phyloP scores from a whole-genome alignment of 2,113 vertebrate genomes.

The Callospermophilus lateralis region DNA sequence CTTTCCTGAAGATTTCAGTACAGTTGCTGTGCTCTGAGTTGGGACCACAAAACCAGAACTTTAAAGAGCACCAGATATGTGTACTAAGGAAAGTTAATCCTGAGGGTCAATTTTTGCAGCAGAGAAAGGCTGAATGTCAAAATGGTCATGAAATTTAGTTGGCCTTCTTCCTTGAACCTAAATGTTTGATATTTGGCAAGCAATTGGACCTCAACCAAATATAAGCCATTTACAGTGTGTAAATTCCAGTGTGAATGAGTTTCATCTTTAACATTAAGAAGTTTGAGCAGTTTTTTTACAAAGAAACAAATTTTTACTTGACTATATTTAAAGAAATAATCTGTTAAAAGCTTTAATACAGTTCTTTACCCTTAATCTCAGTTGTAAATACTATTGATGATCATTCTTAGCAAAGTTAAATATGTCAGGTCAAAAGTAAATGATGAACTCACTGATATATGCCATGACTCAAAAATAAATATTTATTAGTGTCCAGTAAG shows the following conservation, averaged over 20 bases:
- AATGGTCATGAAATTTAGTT: slow-evolving; percentile 18
- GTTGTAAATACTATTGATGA: neutral
- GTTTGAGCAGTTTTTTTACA: neutral
- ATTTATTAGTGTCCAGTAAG: neutral
- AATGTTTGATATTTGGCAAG: slow-evolving; percentile 60
- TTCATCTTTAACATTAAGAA: slow-evolving; percentile 65
- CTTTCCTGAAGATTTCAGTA: neutral
- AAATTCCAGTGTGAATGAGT: slow-evolving; percentile 39
- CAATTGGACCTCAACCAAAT: slow-evolving; percentile 45
- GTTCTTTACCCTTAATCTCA: slow-evolving; percentile 25
- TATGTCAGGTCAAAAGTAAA: neutral
- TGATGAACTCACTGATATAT: neutral
- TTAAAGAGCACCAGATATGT: neutral
- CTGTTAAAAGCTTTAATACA: neutral
- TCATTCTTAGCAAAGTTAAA: neutral
- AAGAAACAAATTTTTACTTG: slow-evolving; percentile 13
- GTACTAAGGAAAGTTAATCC: neutral
- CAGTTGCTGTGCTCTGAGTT: neutral
- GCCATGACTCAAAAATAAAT: neutral
- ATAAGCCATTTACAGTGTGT: slow-evolving; percentile 4
- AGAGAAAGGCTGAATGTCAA: neutral
- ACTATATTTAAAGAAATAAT: neutral
- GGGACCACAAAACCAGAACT: neutral
- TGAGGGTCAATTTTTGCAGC: neutral
- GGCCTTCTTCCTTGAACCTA: neutral